Evolutionary conservation across 2,888 invertebrate species (phyloP).

Genomic region (Smittia aterrima): DNA sequence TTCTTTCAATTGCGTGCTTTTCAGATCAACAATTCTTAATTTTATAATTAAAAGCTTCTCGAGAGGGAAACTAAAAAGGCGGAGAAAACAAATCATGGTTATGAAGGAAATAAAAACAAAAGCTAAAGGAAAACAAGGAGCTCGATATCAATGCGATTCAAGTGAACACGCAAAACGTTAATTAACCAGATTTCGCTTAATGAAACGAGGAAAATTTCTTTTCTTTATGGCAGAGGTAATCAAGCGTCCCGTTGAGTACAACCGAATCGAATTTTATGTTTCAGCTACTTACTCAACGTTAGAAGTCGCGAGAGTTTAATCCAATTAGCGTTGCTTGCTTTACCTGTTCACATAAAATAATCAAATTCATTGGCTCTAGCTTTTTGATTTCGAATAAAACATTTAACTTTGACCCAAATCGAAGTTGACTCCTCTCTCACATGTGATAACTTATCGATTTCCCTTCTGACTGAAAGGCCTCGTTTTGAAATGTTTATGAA

Average conservation of each 20-base stretch:
- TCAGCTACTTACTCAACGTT: no score
- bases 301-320: no score
- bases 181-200: constrained; percentile 34
- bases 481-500: constrained; percentile 34
- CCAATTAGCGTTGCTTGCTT: no score
- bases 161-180: constrained; percentile 30
- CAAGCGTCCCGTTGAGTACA: not conserved
- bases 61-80: not conserved
- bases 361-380: no score
- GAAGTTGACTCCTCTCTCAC: no score
- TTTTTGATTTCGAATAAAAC: no score
- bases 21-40: not conserved
- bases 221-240: not conserved
- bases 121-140: not conserved
- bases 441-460: no score
- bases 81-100: not conserved
- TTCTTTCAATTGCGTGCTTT: constrained; percentile 26
- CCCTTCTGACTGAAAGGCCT: no score
- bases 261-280: not conserved
- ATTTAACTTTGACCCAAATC: no score
- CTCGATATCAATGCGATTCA: constrained; percentile 13
- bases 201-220: constrained; percentile 12
- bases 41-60: constrained; percentile 18
- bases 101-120: not conserved
- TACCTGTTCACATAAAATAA: no score